Percentiles rank a stretch among this genome's conserved stretches.
These are phyloP conservation scores for Hippasteria phrygiana DNA, from an alignment of 53 echinoderm and acorn worm genomes.

Conservation along the genomic window DNA sequence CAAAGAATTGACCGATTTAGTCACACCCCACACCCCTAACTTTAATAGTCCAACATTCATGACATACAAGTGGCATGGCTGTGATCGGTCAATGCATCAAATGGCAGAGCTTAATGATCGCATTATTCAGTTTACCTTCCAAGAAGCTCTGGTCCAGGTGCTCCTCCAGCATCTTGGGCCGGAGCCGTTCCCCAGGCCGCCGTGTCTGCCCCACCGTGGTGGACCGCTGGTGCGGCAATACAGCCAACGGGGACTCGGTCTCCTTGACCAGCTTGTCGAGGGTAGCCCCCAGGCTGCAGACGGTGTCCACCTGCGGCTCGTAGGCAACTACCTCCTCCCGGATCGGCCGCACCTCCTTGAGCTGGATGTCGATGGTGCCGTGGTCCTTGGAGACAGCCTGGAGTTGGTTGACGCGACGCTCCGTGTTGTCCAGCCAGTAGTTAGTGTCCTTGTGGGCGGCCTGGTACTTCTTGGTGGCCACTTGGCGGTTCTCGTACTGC, in stretches of 20 bases:
- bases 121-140: conserved; percentile 31
- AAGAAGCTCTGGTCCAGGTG: conserved; percentile 81
- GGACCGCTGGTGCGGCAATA: conserved; percentile 84
- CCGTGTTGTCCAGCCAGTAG: conserved; percentile 88
- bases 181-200: conserved; percentile 73
- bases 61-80: background rate
- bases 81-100: background rate
- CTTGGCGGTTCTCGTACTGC: conserved; percentile 84
- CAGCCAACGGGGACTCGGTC: conserved; percentile 78
- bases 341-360: conserved; percentile 86
- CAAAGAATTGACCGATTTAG: no score
- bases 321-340: conserved; percentile 83
- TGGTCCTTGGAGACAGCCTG: conserved; percentile 87
- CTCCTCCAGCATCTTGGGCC: conserved; percentile 72
- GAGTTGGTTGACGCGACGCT: conserved; percentile 84
- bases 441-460: conserved; percentile 75
- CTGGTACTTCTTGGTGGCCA: conserved; percentile 82
- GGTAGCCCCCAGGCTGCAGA: conserved; percentile 75
- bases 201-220: conserved; percentile 76
- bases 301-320: conserved; percentile 78
- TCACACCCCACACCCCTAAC: no score
- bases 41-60: no score
- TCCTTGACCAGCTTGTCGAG: conserved; percentile 82
- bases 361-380: conserved; percentile 85
- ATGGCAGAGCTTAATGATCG: no score